phyloP scores from a whole-genome alignment of 2,888 invertebrate genomes.

The Sinopyrophorus schimmeli region DNA sequence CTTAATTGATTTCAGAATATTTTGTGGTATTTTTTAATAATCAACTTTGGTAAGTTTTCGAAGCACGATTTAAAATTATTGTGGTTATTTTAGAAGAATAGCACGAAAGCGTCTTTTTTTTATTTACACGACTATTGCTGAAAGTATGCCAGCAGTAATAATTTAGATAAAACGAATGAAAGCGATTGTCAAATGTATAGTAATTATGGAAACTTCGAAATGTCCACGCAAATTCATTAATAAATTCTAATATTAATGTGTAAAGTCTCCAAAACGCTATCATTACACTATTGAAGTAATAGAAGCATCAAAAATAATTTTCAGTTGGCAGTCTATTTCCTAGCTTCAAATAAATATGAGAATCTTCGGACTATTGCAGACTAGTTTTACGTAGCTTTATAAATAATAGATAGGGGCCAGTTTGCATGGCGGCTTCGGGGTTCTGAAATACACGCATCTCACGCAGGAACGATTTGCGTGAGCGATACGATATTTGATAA shows the following conservation, averaged over 20 bases:
- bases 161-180: conserved; percentile 1
- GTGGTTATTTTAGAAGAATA: no score
- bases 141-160: conserved; percentile 3
- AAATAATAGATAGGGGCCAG: conserved; percentile 39
- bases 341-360: background rate
- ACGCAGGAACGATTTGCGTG: conserved; percentile 39
- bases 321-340: conserved; percentile 16
- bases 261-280: conserved; percentile 31
- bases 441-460: conserved; percentile 36
- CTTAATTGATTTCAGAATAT: no score
- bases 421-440: conserved; percentile 35
- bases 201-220: conserved; percentile 20
- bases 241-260: conserved; percentile 29
- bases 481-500: conserved; percentile 37
- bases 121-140: no score
- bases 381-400: conserved; percentile 29
- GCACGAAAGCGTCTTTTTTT: no score
- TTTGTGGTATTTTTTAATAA: no score
- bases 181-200: conserved; percentile 10
- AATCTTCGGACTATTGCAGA: conserved; percentile 25
- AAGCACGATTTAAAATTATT: no score
- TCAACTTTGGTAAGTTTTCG: no score
- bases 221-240: conserved; percentile 29
- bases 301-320: conserved; percentile 25
- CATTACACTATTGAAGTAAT: conserved; percentile 30